phyloP scores from a whole-genome alignment of 2,797 vertebrate genomes.

The Esox masquinongy region DNA sequence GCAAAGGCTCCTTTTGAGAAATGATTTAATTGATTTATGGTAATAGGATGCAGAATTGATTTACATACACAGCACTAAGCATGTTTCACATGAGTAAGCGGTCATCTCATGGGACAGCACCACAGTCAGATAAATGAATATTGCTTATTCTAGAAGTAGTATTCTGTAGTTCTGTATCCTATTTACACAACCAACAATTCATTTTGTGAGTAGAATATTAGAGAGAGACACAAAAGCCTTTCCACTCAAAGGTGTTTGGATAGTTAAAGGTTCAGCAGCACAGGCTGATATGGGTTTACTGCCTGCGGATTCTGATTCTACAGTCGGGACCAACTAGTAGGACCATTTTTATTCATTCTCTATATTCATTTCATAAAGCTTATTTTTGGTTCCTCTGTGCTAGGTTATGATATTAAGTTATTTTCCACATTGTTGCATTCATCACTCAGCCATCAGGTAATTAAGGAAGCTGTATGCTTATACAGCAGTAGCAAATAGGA shows the following conservation, averaged over 20 bases:
- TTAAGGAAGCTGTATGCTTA: no score
- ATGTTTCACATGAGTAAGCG: background rate
- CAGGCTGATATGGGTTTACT: conserved; percentile 13
- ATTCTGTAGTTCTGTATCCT: no score
- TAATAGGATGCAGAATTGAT: background rate
- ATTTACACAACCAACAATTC: no score
- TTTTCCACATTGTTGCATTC: conserved; percentile 18
- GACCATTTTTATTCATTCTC: background rate
- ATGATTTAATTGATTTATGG: background rate
- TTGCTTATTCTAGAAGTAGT: background rate
- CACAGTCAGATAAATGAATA: background rate
- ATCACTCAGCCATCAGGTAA: conserved; percentile 6
- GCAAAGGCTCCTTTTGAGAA: background rate
- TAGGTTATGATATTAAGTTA: background rate
- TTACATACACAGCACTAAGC: background rate
- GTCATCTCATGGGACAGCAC: background rate
- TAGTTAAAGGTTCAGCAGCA: background rate
- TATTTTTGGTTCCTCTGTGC: background rate
- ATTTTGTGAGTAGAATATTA: no score
- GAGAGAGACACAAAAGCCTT: background rate
- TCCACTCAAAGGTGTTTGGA: background rate
- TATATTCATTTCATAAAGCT: conserved; percentile 1
- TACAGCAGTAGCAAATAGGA: no score
- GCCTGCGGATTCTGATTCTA: conserved; percentile 20
- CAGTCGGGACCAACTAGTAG: conserved; percentile 19